Percentiles rank a stretch among this genome's conserved stretches.
Conservation (phyloP, 1,140 invertebrate genomes). For the Nymphalis io region DNA sequence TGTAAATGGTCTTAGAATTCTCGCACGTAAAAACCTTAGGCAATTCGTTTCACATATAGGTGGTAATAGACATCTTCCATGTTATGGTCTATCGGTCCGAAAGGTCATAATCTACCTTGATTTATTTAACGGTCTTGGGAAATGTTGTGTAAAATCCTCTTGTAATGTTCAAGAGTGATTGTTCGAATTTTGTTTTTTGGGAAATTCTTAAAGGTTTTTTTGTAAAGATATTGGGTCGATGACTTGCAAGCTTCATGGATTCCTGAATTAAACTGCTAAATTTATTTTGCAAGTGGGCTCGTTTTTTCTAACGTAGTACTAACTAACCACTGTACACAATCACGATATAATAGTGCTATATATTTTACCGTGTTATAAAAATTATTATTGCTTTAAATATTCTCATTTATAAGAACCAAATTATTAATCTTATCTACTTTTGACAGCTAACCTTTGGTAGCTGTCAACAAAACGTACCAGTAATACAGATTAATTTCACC, state of each 20-base stretch:
- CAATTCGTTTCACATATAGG: conserved; percentile 34
- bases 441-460: background rate
- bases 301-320: too few relatives aligned
- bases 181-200: background rate
- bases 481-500: background rate
- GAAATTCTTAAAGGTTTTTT: background rate
- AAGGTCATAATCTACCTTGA: conserved; percentile 30
- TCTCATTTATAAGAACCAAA: background rate
- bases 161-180: conserved; percentile 11
- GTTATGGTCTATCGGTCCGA: conserved; percentile 21
- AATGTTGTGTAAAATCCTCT: conserved; percentile 24
- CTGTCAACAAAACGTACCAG: background rate
- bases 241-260: background rate
- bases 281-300: too few relatives aligned
- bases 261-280: too few relatives aligned
- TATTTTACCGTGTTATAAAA: too few relatives aligned
- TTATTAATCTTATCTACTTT: conserved; percentile 1
- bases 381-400: background rate
- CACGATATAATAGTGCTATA: too few relatives aligned
- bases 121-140: conserved; percentile 30
- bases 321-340: too few relatives aligned
- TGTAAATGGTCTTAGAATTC: conserved; percentile 23
- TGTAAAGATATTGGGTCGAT: background rate
- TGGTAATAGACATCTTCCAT: conserved; percentile 29
- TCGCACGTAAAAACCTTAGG: conserved; percentile 32